Evolutionary conservation across 2,797 vertebrate genomes (phyloP), one percentile per base, ranked within the genome.

Genomic region (Babyrousa celebensis): DNA sequence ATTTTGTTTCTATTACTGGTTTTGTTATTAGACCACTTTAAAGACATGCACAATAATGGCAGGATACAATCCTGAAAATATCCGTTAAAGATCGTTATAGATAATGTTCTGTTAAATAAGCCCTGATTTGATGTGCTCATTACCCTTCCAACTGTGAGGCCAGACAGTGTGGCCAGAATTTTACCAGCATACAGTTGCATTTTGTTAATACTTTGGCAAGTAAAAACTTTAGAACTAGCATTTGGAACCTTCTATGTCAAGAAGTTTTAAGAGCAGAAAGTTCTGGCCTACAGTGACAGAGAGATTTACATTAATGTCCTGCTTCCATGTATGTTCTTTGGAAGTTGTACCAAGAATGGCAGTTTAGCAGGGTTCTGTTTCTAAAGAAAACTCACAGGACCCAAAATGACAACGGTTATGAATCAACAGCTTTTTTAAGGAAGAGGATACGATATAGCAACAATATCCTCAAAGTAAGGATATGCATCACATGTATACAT

Each of bases 11-110:
- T 43, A 15, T 72, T 96, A n/a, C 9, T 79, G 62, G 9, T 71
- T 94, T 75, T 92, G 14, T 75, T 93, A 92, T 63, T 58, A 67
- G 17, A 62, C 96, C 14, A 78, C 17, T 91, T 95, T 65, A 40
- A 94, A 85, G 95, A 63, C 12, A 80, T 3, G 10, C 63, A 63
- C 12, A 84, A 43, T 12, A 52, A 85, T n/a, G 54, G 65, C 1
- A 48, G 32, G 72, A 58, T 43, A 21, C 11, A 54, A 88, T 84
- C 15, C 58, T 89, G 10, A 72, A 79, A 89, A 43, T 89, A 52
- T 11, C 12, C 71, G 12, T 65, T 94, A 78, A 70, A 52, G 12
- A 5, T 90, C 72, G 56, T 60, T 32, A 54, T 27, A 82, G 75
- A 82, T 84, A 7, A 7, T 58, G 6, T 78, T 85, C 29, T 58